Evolutionary conservation across 2,797 vertebrate genomes (phyloP), one percentile per base, ranked within the genome.

Genomic region (Muscicapa comitata): DNA sequence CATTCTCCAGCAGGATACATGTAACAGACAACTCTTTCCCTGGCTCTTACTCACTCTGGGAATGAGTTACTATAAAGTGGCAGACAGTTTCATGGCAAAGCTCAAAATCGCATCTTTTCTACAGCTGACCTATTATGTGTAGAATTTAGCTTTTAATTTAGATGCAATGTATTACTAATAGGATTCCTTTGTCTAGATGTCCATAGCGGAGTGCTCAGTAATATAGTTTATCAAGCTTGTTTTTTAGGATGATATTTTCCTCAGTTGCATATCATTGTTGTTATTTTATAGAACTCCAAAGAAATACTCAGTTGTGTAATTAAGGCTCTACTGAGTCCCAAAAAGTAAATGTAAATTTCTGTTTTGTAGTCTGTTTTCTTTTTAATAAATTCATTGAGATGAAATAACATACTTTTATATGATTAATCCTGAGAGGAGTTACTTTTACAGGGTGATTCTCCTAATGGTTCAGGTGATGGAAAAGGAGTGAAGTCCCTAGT

Each of bases 401-500:
- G 25, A 77, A 84, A 53, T 53, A 88, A 33, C 13, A 7, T 51
- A 15, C 31, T 62, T 80, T 66, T 54, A 37, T 28, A 14, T 6
- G 9, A 74, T 94, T 97, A 90, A 95, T 95, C 38, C 62, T 93
- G 75, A 90, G 57, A 73, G 55, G 14, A 93, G 3, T 93, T 96
- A 25, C 62, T 93, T 83, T 91, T 90, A 29, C 95, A 98, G 98
- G 98, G 98, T 45, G 98, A 98, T 91, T 97, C 98, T 79, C 94
- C 99, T 77, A 98, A 98, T 28, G 98, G 98, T 81, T 97, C 98
- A n/a, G 98, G 97, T 87, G 99, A 99, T 95, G 98, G 98, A 55
- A 99, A 99, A 98, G 99, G 99, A 11, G 98, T 99, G 91, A 99
- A 99, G 96, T 99, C 99, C 35, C 97, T 99, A 63, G 98, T 99